Evolutionary conservation across 64 coral and sea anemone species (phyloP).

Genomic region (Dendronephthya gigantea): DNA sequence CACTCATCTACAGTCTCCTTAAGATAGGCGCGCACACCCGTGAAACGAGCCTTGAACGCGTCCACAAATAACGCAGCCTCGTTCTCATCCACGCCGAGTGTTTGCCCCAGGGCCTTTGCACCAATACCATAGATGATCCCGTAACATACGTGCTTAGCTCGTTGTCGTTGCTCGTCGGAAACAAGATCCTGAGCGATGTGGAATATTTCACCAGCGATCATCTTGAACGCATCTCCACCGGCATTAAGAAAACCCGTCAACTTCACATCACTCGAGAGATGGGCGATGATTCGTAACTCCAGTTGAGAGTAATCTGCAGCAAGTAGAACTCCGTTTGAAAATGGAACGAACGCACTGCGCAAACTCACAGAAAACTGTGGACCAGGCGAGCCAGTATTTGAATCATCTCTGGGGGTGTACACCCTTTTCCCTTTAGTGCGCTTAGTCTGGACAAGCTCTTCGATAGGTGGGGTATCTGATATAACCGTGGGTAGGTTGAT

Average conservation of each 20-base stretch:
- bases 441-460: slow-evolving; percentile 9
- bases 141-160: slow-evolving; percentile 90
- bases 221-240: slow-evolving; percentile 85
- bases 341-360: slow-evolving; percentile 84
- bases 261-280: slow-evolving; percentile 62
- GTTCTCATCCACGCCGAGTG: slow-evolving; percentile 54
- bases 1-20: slow-evolving; percentile 73
- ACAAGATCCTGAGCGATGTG: slow-evolving; percentile 39
- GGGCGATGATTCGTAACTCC: slow-evolving; percentile 90
- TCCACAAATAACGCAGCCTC: slow-evolving; percentile 75
- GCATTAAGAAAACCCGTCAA: slow-evolving; percentile 61
- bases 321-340: slow-evolving; percentile 56
- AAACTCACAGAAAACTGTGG: slow-evolving; percentile 75
- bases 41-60: slow-evolving; percentile 71
- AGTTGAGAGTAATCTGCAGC: slow-evolving; percentile 98
- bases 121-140: slow-evolving; percentile 93
- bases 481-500: slow-evolving; percentile 67
- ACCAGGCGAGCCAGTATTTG: not conserved
- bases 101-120: slow-evolving; percentile 81
- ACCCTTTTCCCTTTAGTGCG: slow-evolving; percentile 20
- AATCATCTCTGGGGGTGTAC: not conserved
- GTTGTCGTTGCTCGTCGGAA: slow-evolving; percentile 66
- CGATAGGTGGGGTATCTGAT: slow-evolving; percentile 63
- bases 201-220: slow-evolving; percentile 78
- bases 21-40: slow-evolving; percentile 57